Conservation (phyloP, 2,888 invertebrate species). For the Ectemnius continuus region DNA sequence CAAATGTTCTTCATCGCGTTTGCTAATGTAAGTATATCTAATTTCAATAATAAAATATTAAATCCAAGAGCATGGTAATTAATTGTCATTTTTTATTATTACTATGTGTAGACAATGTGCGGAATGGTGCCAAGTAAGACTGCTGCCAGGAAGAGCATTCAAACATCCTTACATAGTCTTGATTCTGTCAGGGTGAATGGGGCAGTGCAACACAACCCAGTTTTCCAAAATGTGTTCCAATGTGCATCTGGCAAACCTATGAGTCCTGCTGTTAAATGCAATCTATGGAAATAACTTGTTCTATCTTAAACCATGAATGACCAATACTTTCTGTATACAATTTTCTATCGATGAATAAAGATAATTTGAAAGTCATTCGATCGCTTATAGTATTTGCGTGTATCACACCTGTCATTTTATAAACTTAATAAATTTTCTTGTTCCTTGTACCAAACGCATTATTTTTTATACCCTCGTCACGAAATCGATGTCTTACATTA, state of each 20-base stretch:
- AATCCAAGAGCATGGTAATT: background rate
- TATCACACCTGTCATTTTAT: too few species aligned
- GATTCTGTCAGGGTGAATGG: background rate
- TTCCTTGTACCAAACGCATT: too few species aligned
- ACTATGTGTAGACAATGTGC: background rate
- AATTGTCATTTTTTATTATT: background rate
- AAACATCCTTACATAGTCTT: background rate
- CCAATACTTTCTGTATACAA: too few species aligned
- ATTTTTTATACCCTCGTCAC: too few species aligned
- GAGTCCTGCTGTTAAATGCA: background rate
- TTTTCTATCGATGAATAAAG: too few species aligned
- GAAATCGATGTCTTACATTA: too few species aligned
- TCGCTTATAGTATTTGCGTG: too few species aligned
- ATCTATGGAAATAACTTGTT: background rate
- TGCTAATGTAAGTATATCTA: slow-evolving; percentile 8
- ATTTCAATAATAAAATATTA: too few species aligned
- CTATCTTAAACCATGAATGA: too few species aligned
- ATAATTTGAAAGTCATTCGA: too few species aligned
- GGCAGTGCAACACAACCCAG: background rate
- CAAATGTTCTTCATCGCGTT: slow-evolving; percentile 14
- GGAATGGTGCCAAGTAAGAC: background rate
- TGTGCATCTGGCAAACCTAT: background rate
- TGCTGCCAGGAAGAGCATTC: background rate
- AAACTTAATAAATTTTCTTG: too few species aligned
- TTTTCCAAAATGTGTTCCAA: background rate